Evolutionary conservation across 1,140 invertebrate species (phyloP).

Genomic region (Musca vetustissima): DNA sequence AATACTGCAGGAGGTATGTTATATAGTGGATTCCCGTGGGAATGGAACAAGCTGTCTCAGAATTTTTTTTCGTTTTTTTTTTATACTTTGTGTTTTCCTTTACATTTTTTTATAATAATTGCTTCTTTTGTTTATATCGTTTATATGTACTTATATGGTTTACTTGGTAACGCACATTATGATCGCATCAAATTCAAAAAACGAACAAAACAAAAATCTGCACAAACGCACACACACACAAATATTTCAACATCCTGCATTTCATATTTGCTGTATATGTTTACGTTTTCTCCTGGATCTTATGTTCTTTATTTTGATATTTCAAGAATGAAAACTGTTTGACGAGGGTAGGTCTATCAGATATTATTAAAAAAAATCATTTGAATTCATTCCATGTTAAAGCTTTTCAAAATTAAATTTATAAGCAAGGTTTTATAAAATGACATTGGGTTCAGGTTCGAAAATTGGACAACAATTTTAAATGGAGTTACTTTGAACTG

Average conservation of each 20-base stretch:
- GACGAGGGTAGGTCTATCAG: constrained; percentile 62
- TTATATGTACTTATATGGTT: constrained; percentile 3
- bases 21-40: constrained; percentile 11
- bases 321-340: constrained; percentile 60
- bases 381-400: too few species aligned
- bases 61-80: not conserved
- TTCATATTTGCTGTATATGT: not conserved
- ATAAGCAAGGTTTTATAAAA: too few species aligned
- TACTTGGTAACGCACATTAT: constrained; percentile 5
- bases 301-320: not conserved
- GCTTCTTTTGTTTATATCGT: constrained; percentile 1
- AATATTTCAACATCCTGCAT: not conserved
- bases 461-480: too few species aligned
- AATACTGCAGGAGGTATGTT: constrained; percentile 65
- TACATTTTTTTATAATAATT: constrained; percentile 3
- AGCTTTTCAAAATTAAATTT: too few species aligned
- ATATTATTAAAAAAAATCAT: too few species aligned
- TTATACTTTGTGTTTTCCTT: not conserved
- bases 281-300: constrained; percentile 11
- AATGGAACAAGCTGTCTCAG: not conserved
- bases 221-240: constrained; percentile 7
- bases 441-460: too few species aligned
- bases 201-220: not conserved
- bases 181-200: not conserved
- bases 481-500: too few species aligned